phyloP scores from a whole-genome alignment of 2,797 vertebrate species.

The Lepus oiostolus region DNA sequence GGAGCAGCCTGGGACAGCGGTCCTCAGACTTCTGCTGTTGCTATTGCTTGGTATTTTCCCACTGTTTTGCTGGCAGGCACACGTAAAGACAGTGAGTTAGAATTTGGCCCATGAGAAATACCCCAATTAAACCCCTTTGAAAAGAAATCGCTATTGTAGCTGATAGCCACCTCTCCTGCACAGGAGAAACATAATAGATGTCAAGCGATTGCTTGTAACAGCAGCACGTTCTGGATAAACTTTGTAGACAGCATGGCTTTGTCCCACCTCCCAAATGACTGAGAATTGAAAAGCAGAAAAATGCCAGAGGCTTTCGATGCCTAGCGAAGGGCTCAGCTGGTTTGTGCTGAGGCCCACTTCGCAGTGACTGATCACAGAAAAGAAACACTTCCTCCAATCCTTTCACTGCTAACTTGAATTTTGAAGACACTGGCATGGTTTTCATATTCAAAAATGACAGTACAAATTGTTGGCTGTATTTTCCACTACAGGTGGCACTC shows the following conservation, averaged over 20 bases:
- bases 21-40: slow-evolving; percentile 62
- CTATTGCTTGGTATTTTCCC: slow-evolving; percentile 65
- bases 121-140: slow-evolving; percentile 77
- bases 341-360: slow-evolving; percentile 66
- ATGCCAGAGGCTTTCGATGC: slow-evolving; percentile 68
- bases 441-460: slow-evolving; percentile 44
- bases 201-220: slow-evolving; percentile 72
- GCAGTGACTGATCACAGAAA: slow-evolving; percentile 63
- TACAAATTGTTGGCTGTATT: slow-evolving; percentile 58
- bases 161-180: slow-evolving; percentile 64
- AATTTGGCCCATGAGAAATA: slow-evolving; percentile 72
- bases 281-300: slow-evolving; percentile 70
- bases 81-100: slow-evolving; percentile 55
- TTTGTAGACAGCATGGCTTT: slow-evolving; percentile 68
- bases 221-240: slow-evolving; percentile 65
- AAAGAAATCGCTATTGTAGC: slow-evolving; percentile 71
- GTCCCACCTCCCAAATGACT: slow-evolving; percentile 69
- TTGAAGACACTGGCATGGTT: slow-evolving; percentile 56
- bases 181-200: slow-evolving; percentile 63
- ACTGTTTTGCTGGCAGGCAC: slow-evolving; percentile 65
- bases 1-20: background rate
- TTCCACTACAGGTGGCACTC: slow-evolving; percentile 31
- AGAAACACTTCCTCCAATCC: slow-evolving; percentile 60
- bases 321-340: slow-evolving; percentile 71
- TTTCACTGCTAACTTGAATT: slow-evolving; percentile 71